Evolutionary conservation across 2,113 vertebrate genomes (phyloP).

Genomic region (Melanerpes formicivorus): DNA sequence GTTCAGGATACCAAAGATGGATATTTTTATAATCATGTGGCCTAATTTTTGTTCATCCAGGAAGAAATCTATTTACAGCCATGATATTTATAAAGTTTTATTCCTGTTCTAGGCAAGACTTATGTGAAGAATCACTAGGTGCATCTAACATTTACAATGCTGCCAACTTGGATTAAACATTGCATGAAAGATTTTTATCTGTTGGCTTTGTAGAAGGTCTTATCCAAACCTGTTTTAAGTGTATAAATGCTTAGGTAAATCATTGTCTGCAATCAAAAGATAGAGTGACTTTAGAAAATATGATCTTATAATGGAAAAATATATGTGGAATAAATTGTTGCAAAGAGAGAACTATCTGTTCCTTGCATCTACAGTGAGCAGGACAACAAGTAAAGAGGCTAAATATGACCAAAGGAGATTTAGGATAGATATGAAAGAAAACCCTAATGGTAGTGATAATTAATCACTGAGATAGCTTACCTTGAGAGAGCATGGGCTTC

Average conservation of each 20-base stretch:
- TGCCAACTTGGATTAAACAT: conserved; percentile 20
- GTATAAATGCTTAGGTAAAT: conserved; percentile 9
- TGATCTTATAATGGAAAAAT: not conserved
- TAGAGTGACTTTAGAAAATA: not conserved
- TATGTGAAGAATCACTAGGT: not conserved
- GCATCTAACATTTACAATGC: not conserved
- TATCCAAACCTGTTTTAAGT: conserved; percentile 24
- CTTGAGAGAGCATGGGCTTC: conserved; percentile 2
- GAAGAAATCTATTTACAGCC: conserved; percentile 7
- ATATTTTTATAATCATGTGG: not conserved
- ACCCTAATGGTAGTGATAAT: not conserved
- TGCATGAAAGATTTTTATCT: conserved; percentile 37
- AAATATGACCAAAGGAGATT: conserved; percentile 32
- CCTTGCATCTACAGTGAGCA: not conserved
- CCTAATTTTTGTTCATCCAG: not conserved
- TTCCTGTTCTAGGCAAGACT: conserved; percentile 21
- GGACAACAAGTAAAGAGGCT: not conserved
- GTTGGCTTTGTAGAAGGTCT: conserved; percentile 24
- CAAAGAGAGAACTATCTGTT: not conserved
- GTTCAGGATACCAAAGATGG: not conserved
- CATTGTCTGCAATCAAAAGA: not conserved
- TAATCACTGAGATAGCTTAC: not conserved
- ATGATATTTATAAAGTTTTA: conserved; percentile 13
- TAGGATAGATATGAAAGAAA: conserved; percentile 5
- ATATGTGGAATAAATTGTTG: not conserved